Evolutionary conservation across 1,140 invertebrate species (phyloP), one percentile per base, ranked within the genome.

Genomic region (Bombus picipes): DNA sequence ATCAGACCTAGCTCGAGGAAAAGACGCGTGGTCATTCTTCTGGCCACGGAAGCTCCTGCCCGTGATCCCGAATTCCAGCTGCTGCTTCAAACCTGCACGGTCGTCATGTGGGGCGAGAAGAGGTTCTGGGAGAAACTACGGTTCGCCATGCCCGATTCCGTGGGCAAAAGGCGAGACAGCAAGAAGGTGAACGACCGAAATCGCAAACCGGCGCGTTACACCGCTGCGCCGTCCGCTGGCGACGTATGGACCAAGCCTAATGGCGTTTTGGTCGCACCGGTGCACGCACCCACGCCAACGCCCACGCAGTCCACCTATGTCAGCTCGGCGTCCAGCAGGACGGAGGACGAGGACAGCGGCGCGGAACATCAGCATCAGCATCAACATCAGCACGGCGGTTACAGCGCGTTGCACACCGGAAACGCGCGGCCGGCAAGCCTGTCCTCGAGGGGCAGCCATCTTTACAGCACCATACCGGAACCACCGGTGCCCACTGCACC

Each of bases 121-220:
- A 96, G 97, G 91, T 98, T 98, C 96, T 98, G 98, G 98, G 97
- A 98, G 91, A 98, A 98, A 95, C 96, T 99, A 88, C 96, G 97
- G 91, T 98, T 97, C 96, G 97, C 97, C 81, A 97, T 99, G 97
- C 98, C 98, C 37, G 98, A 98, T 83, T 94, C 93, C 39, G 93
- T 92, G 59, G 94, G 93, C 87, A 93, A 88, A 80, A 92, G 92
- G 76, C 92, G 91, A 78, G 93, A 92, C 81, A 92, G 90, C 90
- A 96, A 96, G 80, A 94, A 93, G 83, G 90, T 87, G 75, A 88
- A 89, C 77, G 88, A 93, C 57, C 92, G 94, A 43, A 92, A 94
- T 70, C 93, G 96, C 89, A 90, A 95, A 87, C 92, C 94, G 87
- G 94, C 96, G 22, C 91, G 96, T 43, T 96, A 96, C 90, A 96